Evolutionary conservation across 2,797 vertebrate genomes (phyloP).

Genomic region (Florisuga fusca): DNA sequence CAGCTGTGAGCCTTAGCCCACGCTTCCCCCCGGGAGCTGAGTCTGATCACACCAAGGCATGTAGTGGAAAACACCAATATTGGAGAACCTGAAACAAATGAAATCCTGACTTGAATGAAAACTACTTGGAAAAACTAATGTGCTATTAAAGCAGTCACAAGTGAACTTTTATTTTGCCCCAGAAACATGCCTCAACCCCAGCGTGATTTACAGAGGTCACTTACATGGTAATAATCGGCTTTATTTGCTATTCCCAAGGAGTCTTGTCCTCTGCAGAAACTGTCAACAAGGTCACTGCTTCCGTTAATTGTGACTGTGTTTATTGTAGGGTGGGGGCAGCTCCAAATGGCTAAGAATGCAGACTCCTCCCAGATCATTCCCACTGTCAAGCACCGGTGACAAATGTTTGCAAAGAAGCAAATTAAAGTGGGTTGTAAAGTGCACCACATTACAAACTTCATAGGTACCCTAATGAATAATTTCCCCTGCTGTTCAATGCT

Average conservation of each 20-base stretch:
- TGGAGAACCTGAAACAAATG: not conserved
- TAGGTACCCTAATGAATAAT: not conserved
- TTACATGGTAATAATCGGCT: not conserved
- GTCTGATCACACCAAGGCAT: not conserved
- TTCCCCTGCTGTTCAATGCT: not conserved
- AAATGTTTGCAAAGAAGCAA: not conserved
- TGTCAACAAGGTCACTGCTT: slow-evolving; percentile 23
- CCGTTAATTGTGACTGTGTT: slow-evolving; percentile 59
- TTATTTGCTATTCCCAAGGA: slow-evolving; percentile 19
- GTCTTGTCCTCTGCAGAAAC: not conserved
- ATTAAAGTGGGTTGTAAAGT: not conserved
- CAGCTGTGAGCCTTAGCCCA: not conserved
- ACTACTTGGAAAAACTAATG: not conserved
- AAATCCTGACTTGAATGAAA: not conserved
- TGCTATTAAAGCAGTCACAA: not conserved
- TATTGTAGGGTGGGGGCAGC: not conserved
- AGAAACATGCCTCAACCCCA: not conserved
- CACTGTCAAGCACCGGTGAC: accelerated
- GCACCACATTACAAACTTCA: not conserved
- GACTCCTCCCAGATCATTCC: slow-evolving; percentile 24
- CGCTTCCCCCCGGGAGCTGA: not conserved
- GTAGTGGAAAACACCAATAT: not conserved
- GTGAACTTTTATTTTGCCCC: not conserved
- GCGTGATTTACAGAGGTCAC: not conserved
- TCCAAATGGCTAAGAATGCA: not conserved